phyloP scores from a whole-genome alignment of 2,797 vertebrate species.

The Acanthurus tractus region DNA sequence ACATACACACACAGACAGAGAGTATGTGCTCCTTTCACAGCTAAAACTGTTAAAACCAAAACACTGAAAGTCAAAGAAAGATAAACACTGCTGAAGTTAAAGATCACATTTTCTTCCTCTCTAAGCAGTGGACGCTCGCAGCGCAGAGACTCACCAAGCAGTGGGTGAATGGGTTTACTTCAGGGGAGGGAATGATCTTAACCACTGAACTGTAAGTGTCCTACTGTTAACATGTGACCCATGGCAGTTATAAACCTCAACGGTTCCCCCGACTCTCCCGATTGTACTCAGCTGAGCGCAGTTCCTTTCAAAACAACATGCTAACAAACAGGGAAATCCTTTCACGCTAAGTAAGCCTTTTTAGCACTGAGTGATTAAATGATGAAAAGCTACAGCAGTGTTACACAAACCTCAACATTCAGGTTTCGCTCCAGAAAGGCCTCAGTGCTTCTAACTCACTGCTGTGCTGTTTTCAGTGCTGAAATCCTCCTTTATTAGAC shows the following conservation, averaged over 20 bases:
- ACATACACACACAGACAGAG: conserved; percentile 21
- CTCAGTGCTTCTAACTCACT: neutral
- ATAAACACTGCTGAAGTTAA: conserved; percentile 69
- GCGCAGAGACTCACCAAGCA: conserved; percentile 58
- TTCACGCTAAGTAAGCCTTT: conserved; percentile 44
- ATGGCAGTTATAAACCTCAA: conserved; percentile 73
- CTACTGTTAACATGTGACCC: conserved; percentile 79
- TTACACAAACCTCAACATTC: conserved; percentile 14
- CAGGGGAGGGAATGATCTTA: conserved; percentile 74
- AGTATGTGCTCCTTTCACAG: conserved; percentile 38
- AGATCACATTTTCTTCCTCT: conserved; percentile 71
- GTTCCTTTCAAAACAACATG: conserved; percentile 62
- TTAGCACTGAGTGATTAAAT: conserved; percentile 35
- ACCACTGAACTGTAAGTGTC: conserved; percentile 78
- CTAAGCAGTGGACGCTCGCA: conserved; percentile 52
- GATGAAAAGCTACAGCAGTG: conserved; percentile 22
- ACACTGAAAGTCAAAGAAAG: conserved; percentile 73
- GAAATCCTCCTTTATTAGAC: neutral
- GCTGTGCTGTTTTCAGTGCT: neutral
- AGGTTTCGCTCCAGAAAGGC: conserved; percentile 12
- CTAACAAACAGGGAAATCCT: conserved; percentile 67
- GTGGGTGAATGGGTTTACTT: conserved; percentile 74
- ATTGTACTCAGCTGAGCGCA: conserved; percentile 66
- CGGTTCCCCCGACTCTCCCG: conserved; percentile 64
- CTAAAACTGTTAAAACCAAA: conserved; percentile 67